Evolutionary conservation across 1,140 invertebrate species (phyloP), one percentile per base, ranked within the genome.

Genomic region (Melipona quadrifasciata): DNA sequence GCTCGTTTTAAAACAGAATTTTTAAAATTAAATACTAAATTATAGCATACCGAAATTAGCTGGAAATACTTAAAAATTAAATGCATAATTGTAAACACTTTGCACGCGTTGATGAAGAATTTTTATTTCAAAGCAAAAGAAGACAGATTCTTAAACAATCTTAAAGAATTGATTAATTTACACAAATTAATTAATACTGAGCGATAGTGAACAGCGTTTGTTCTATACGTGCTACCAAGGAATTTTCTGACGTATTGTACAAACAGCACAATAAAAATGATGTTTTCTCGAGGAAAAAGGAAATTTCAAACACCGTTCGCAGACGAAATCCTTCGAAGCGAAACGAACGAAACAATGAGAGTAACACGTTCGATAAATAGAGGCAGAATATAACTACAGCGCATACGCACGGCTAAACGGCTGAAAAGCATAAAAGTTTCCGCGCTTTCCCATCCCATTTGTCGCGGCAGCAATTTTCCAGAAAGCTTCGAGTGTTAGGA

Each of bases 401-500:
- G n/a, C 19, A 4, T 34, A 17, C 21, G 8, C 24, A 74, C 27
- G 57, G 2, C 1, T 24, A 27, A 74, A 55, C 51, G 55, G 2
- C 72, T 74, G 14, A 27, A 74, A 31, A 74, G 27, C 27, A 14
- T 74, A 55, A 55, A 74, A 74, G 51, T 55, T 21, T 58, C 31
- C 27, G 17, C n/a, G 24, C 47, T 34, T 16, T 4, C 16, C 24
- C 11, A 47, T 64, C 19, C 57, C 74, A 34, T 39, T 58, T 34
- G 55, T 11, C 55, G 24, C 39, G 2, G 16, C 55, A 19, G 34
- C 74, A 77, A 77, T 77, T 77, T 65, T 64, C 34, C 58, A 77
- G 47, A 79, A 55, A 79, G 64, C 77, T 68, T 79, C 21, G 47
- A 79, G 27, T 14, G 64, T 1, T 4, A 39, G 17, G 72, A 84